phyloP scores from a whole-genome alignment of 2,113 vertebrate genomes.

The Parus major region DNA sequence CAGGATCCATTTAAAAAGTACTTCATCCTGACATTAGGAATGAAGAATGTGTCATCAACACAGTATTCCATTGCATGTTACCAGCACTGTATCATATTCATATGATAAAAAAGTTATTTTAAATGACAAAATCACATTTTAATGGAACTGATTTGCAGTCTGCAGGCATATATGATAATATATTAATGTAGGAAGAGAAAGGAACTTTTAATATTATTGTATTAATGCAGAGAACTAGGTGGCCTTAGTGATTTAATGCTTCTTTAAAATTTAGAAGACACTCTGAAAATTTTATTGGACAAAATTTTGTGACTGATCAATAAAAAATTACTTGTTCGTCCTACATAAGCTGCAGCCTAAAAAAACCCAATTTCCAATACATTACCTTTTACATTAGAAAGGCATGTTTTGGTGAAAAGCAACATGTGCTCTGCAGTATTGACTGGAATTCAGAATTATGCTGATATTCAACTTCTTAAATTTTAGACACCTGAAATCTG shows the following conservation, averaged over 20 bases:
- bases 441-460: background rate
- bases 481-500: background rate
- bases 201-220: background rate
- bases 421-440: background rate
- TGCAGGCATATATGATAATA: background rate
- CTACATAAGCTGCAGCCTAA: background rate
- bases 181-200: background rate
- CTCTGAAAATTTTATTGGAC: background rate
- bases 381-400: background rate
- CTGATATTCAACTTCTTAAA: background rate
- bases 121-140: background rate
- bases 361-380: background rate
- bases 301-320: background rate
- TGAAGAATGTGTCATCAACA: background rate
- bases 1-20: background rate
- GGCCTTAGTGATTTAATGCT: background rate
- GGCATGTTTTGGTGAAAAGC: background rate
- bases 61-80: background rate
- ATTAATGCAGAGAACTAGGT: background rate
- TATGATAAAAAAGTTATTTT: background rate
- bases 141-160: background rate
- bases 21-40: background rate
- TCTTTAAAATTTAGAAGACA: background rate
- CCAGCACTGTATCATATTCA: background rate
- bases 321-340: background rate